Percentiles rank a stretch among this genome's conserved stretches.
Evolutionary conservation across 2,888 invertebrate species (phyloP).

Genomic region (Phalangium opilio): DNA sequence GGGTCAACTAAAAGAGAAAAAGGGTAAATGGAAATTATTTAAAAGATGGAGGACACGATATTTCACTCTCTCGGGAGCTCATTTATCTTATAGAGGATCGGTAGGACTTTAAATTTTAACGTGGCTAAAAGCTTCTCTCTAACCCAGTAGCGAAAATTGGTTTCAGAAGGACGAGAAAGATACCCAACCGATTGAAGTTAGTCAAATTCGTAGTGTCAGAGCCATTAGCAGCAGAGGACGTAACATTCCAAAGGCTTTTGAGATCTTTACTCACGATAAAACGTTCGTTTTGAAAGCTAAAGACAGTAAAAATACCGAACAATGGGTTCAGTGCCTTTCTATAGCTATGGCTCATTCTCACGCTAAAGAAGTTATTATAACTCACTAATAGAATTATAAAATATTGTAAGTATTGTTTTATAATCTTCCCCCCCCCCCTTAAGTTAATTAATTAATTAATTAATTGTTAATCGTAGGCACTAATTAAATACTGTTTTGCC

Average conservation of each 20-base stretch:
- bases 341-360: slow-evolving; percentile 81
- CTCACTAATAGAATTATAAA: no score
- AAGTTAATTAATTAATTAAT: no score
- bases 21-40: slow-evolving; percentile 79
- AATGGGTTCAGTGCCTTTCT: slow-evolving; percentile 89
- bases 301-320: slow-evolving; percentile 83
- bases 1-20: slow-evolving; percentile 79
- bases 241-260: slow-evolving; percentile 88
- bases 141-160: background rate
- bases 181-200: slow-evolving; percentile 56
- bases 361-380: slow-evolving; percentile 29
- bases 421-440: no score
- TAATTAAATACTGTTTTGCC: no score
- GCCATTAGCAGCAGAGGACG: slow-evolving; percentile 63
- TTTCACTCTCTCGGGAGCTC: slow-evolving; percentile 82
- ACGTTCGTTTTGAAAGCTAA: slow-evolving; percentile 84
- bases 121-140: background rate
- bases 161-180: slow-evolving; percentile 52
- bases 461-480: no score
- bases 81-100: slow-evolving; percentile 56
- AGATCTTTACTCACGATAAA: slow-evolving; percentile 82
- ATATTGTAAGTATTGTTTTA: no score
- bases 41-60: slow-evolving; percentile 82
- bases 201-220: slow-evolving; percentile 86
- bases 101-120: slow-evolving; percentile 38